phyloP scores from a whole-genome alignment of 2,888 invertebrate species.

The Cabera pusaria region DNA sequence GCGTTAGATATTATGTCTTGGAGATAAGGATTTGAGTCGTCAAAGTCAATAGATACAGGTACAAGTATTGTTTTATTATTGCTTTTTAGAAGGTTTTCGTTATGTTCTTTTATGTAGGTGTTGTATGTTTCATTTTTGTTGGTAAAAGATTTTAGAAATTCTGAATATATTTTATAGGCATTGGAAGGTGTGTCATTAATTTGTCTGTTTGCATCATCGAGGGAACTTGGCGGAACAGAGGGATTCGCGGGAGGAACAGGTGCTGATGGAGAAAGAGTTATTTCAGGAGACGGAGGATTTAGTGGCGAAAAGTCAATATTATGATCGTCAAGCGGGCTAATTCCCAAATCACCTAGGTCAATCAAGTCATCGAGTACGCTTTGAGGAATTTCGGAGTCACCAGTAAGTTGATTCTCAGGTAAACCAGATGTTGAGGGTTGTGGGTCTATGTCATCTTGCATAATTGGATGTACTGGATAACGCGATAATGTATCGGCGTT shows the following conservation, averaged over 20 bases:
- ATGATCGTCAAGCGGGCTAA: not conserved
- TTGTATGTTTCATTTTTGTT: not conserved
- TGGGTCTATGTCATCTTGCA: not conserved
- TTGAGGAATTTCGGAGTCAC: not conserved
- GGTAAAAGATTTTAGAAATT: constrained; percentile 1
- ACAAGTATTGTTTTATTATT: not conserved
- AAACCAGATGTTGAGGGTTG: too few relatives aligned
- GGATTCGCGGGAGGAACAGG: too few relatives aligned
- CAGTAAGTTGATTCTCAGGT: not conserved
- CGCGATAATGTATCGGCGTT: constrained; percentile 7
- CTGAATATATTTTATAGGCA: not conserved
- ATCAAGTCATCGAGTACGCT: not conserved
- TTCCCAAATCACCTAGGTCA: not conserved
- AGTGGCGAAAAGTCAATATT: too few relatives aligned
- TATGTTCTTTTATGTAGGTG: constrained; percentile 1
- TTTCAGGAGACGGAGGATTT: too few relatives aligned
- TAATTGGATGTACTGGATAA: not conserved
- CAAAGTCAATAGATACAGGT: constrained; percentile 1
- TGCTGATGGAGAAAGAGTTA: too few relatives aligned
- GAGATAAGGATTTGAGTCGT: constrained; percentile 2
- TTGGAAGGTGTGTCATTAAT: not conserved
- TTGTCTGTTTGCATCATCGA: too few relatives aligned
- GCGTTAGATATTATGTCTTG: not conserved
- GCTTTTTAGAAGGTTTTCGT: constrained; percentile 1
- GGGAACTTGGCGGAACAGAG: too few relatives aligned